Evolutionary conservation across 2,113 vertebrate species (phyloP).

Genomic region (Hymenochirus boettgeri): DNA sequence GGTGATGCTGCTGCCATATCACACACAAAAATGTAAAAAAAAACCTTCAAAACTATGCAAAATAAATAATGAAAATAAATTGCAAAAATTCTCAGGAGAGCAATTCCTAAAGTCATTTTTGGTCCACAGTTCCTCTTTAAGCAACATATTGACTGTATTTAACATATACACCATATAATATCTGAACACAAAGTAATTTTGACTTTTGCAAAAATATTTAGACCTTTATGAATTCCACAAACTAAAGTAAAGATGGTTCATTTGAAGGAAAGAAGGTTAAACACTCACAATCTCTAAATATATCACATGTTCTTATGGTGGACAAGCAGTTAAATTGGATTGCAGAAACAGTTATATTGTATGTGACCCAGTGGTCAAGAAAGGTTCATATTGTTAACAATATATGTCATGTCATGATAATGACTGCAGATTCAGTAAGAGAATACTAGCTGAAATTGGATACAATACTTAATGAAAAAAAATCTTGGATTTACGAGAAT

Average conservation of each 20-base stretch:
- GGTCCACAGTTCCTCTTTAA: too few relatives aligned
- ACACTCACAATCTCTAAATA: background rate
- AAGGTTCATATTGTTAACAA: slow-evolving; percentile 42
- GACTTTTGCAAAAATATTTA: background rate
- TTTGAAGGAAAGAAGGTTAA: slow-evolving; percentile 22
- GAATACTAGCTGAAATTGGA: slow-evolving; percentile 36
- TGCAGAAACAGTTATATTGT: slow-evolving; percentile 18
- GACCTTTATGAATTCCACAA: background rate
- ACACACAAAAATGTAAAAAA: too few relatives aligned
- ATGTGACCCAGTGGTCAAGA: slow-evolving; percentile 32
- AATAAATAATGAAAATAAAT: too few relatives aligned
- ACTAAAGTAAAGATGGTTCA: slow-evolving; percentile 18
- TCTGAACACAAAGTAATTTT: background rate
- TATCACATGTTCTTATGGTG: slow-evolving; percentile 20
- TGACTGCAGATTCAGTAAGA: slow-evolving; percentile 41
- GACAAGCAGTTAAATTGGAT: slow-evolving; percentile 35
- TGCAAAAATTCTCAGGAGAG: too few relatives aligned
- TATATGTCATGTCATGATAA: slow-evolving; percentile 42
- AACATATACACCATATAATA: background rate
- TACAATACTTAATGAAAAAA: slow-evolving; percentile 37
- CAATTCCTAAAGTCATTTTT: too few relatives aligned
- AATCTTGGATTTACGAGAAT: slow-evolving; percentile 38
- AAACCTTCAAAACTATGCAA: too few relatives aligned
- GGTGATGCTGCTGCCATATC: too few relatives aligned
- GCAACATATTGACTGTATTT: too few relatives aligned